Evolutionary conservation across 2,113 vertebrate species (phyloP).

Genomic region (Oenanthe oenanthe): DNA sequence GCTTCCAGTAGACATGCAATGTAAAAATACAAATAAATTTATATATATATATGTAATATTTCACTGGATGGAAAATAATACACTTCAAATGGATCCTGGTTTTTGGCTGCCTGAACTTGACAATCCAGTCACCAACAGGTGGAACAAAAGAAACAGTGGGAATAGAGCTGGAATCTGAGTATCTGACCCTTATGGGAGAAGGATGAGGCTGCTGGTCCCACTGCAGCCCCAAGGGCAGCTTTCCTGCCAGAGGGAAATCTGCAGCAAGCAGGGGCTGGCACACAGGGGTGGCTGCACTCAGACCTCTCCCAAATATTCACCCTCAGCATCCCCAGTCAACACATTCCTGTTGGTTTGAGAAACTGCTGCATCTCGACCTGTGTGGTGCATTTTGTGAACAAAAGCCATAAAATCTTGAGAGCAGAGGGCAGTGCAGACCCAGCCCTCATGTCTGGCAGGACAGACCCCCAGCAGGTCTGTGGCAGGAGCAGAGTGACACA

Average conservation of each 20-base stretch:
- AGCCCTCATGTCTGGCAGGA: background rate
- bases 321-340: background rate
- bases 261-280: background rate
- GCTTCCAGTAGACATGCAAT: background rate
- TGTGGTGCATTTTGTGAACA: background rate
- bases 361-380: background rate
- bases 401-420: background rate
- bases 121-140: background rate
- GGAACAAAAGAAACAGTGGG: background rate
- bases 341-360: background rate
- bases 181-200: background rate
- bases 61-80: background rate
- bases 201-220: background rate
- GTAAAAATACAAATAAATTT: background rate
- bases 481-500: background rate
- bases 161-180: background rate
- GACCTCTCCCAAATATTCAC: background rate
- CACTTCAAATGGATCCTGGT: background rate
- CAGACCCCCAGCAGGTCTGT: background rate
- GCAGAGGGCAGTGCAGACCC: background rate
- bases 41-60: no score
- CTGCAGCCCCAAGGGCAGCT: background rate
- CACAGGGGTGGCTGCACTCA: background rate
- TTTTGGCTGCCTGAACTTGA: background rate
- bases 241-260: background rate